phyloP scores from a whole-genome alignment of 2,888 invertebrate genomes.

The Nymphalis polychloros region DNA sequence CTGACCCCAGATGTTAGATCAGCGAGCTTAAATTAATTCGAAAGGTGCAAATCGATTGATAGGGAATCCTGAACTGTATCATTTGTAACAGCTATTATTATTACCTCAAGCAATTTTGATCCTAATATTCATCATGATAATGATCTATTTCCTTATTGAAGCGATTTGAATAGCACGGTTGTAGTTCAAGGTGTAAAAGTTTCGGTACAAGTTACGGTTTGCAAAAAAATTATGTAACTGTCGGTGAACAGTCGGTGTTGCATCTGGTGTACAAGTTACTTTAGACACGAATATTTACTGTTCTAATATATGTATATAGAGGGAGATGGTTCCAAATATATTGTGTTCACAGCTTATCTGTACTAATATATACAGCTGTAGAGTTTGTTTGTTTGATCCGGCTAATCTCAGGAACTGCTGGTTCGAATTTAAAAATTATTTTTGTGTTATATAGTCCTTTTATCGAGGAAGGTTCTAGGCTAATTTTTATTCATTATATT shows the following conservation, averaged over 20 bases:
- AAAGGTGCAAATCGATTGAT: conserved; percentile 38
- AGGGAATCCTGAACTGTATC: conserved; percentile 35
- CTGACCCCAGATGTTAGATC: conserved; percentile 37
- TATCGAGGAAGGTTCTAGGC: too few species aligned
- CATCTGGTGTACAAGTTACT: conserved; percentile 24
- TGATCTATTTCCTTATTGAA: conserved; percentile 5
- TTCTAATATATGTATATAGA: not conserved
- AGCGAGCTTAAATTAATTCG: conserved; percentile 23
- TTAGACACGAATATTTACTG: not conserved
- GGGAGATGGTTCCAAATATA: not conserved
- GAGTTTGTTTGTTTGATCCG: too few species aligned
- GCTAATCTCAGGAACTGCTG: too few species aligned
- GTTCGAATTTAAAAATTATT: too few species aligned
- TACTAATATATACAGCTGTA: too few species aligned
- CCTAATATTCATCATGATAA: conserved; percentile 10
- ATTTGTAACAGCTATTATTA: conserved; percentile 16
- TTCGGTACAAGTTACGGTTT: conserved; percentile 20
- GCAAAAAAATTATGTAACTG: conserved; percentile 33
- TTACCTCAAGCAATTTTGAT: conserved; percentile 2
- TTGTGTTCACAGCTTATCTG: too few species aligned
- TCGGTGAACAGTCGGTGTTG: conserved; percentile 8
- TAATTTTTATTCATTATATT: too few species aligned
- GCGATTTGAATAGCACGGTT: not conserved
- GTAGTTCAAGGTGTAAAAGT: conserved; percentile 32
- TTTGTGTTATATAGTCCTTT: too few species aligned